Evolutionary conservation across 2,797 vertebrate genomes (phyloP).

Genomic region (Poeciliopsis turneri): DNA sequence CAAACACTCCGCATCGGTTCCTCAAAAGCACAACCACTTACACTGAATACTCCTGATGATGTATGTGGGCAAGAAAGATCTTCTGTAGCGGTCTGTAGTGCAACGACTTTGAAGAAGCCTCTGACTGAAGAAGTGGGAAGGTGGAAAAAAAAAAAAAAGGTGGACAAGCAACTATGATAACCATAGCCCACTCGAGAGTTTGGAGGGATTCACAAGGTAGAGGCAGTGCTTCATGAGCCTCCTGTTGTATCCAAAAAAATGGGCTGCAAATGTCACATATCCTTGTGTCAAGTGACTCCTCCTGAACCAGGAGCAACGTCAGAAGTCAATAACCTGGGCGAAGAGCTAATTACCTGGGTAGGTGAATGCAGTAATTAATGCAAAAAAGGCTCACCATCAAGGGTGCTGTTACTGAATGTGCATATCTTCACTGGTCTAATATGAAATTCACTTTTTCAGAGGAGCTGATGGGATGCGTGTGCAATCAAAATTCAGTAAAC

Average conservation of each 20-base stretch:
- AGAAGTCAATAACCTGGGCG: neutral
- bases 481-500: neutral
- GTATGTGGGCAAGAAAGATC: too few species aligned
- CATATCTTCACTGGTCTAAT: neutral
- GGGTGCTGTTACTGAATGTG: neutral
- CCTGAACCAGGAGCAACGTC: neutral
- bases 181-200: neutral
- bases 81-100: too few species aligned
- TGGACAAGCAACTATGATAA: neutral
- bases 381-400: neutral
- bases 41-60: neutral
- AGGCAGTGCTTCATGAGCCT: neutral
- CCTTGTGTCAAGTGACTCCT: neutral
- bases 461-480: neutral
- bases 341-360: neutral
- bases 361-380: neutral
- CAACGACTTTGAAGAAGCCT: too few species aligned
- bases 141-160: neutral
- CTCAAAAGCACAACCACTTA: constrained; percentile 3
- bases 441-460: neutral
- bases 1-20: constrained; percentile 7
- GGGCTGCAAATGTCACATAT: neutral
- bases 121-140: neutral
- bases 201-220: neutral
- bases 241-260: neutral